Conservation (phyloP, 2,888 invertebrate species). For the Macrophya alboannulata region DNA sequence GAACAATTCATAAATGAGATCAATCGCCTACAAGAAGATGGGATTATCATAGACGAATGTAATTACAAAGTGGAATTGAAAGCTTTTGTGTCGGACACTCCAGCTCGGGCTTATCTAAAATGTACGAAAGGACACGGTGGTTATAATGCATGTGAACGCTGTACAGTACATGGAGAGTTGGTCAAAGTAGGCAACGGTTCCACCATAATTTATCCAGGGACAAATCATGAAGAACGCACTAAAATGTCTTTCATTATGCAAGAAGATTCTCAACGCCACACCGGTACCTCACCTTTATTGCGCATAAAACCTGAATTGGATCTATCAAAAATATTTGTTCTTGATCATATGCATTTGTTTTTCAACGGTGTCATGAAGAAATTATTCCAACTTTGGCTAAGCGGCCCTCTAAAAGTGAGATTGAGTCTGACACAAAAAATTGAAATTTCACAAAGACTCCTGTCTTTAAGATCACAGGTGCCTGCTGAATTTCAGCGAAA, state of each 20-base stretch:
- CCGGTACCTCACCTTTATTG: neutral
- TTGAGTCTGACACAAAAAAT: neutral
- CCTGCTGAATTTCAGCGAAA: constrained; percentile 55
- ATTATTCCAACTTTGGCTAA: neutral
- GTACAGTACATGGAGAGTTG: constrained; percentile 57
- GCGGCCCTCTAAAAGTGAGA: neutral
- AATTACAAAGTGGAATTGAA: constrained; percentile 57
- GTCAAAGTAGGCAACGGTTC: neutral
- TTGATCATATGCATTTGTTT: constrained; percentile 18
- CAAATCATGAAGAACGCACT: constrained; percentile 38
- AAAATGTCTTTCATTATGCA: constrained; percentile 49
- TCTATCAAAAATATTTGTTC: neutral
- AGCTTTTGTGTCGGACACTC: constrained; percentile 61
- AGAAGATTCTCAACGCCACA: constrained; percentile 4
- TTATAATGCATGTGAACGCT: constrained; percentile 61
- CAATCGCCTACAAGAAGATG: constrained; percentile 55
- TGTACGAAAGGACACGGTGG: constrained; percentile 61
- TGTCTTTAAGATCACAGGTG: neutral
- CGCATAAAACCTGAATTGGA: too few species aligned
- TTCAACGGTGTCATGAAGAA: too few species aligned
- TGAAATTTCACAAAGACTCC: neutral
- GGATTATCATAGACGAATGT: constrained; percentile 56
- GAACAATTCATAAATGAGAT: constrained; percentile 59
- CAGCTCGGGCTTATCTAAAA: constrained; percentile 61
- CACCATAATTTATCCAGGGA: neutral